Base-by-base conservation (phyloP, 2,113 vertebrate genomes). In the Rhinichthys klamathensis region DNA sequence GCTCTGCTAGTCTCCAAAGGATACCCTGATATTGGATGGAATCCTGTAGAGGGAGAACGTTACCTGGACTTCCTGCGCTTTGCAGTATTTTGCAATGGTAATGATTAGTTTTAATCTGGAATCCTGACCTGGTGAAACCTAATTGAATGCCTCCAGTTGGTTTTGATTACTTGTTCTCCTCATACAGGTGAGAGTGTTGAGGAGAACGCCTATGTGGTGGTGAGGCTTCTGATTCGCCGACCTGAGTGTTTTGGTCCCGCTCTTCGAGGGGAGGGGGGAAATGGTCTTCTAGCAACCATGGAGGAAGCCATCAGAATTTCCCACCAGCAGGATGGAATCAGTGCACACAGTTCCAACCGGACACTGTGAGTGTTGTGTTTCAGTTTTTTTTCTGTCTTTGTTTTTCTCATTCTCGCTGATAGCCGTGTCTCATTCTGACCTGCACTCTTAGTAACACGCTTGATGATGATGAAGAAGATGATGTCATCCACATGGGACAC, bases 31-130 rank as follows among this genome's bases (percentile, higher is more conserved):
- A 96, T 99, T 0, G 97, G 97, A 27, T 99, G 98, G 98, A 99
- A 99, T 91, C 97, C 98, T 23, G 97, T 99, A 58, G 97, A 99
- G 92, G 98, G 98, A 85, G 97, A 99, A 56, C 90, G 97, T 81
- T 99, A 99, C 21, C 91, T 99, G 78, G 96, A 99, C 92, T 98
- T 98, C 88, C 95, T 99, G 80, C 95, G 98, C 77, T 99, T 98
- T 91, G 96, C 97, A 82, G 98, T 99, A 54, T 99, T 99, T 91
- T 99, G 97, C 89, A 98, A 99, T 56, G 97, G 98, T 99, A 95
- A 91, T 76, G 2, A 13, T 1, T 21, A 16, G 27, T 44, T 81
- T 44, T 25, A 9, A 70, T 78, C 1, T 4, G 70, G 2, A 72
- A 60, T 72, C 41, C 5, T 3, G 8, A 82, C 5, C 10, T 63